A percentile compares a stretch with the other conserved stretches of the same genome.
These are phyloP conservation scores for Avahi laniger DNA, from an alignment of 2,797 vertebrate genomes.

Conservation along the genomic window DNA sequence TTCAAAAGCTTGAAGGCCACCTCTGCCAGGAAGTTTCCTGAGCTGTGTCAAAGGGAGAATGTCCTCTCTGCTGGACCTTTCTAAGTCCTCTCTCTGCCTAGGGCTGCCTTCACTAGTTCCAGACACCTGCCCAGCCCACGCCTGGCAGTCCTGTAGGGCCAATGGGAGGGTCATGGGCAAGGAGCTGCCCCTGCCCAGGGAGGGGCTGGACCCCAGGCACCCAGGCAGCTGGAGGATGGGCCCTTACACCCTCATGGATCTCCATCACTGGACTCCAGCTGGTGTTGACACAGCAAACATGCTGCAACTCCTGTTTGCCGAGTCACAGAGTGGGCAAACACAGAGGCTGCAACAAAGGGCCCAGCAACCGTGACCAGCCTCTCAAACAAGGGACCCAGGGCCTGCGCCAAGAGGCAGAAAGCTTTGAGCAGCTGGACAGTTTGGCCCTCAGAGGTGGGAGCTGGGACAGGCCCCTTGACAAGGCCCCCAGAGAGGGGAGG, in stretches of 20 bases:
- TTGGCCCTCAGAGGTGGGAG: neutral
- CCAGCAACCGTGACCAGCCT: constrained; percentile 53
- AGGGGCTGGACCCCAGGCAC: neutral
- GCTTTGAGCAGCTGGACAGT: neutral
- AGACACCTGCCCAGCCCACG: neutral
- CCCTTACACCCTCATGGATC: neutral
- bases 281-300: constrained; percentile 86
- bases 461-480: neutral
- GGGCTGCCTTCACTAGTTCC: neutral
- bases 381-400: constrained; percentile 13
- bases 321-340: constrained; percentile 85
- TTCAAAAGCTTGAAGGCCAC: neutral
- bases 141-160: neutral
- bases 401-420: constrained; percentile 31
- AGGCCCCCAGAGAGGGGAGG: neutral
- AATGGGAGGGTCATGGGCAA: neutral
- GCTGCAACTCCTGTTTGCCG: constrained; percentile 77
- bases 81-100: neutral
- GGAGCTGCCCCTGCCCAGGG: neutral
- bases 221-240: neutral
- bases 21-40: neutral
- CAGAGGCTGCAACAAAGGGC: constrained; percentile 49
- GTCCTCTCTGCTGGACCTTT: neutral
- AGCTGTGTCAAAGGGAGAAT: neutral
- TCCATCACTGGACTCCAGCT: constrained; percentile 81